Conservation (phyloP, 2,888 invertebrate genomes). For the Pseudeuparius sepicola region DNA sequence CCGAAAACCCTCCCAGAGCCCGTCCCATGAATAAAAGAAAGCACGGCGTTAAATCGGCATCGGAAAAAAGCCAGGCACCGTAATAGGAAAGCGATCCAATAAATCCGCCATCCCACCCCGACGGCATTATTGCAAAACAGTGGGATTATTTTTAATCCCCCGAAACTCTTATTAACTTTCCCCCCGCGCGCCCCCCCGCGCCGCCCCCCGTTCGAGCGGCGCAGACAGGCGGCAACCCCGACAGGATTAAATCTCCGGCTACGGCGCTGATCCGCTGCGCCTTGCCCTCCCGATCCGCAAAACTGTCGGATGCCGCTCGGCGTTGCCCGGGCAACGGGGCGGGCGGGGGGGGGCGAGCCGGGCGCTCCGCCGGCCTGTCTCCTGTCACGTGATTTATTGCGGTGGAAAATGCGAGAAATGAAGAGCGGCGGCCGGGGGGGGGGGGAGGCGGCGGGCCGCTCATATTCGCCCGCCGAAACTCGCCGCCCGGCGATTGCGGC, state of each 20-base stretch:
- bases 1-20: too few species aligned
- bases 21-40: too few species aligned
- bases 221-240: too few species aligned
- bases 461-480: constrained; percentile 12
- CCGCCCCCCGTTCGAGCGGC: too few species aligned
- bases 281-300: constrained; percentile 27
- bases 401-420: constrained; percentile 45
- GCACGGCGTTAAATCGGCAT: too few species aligned
- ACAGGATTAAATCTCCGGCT: constrained; percentile 42
- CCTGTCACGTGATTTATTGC: constrained; percentile 44
- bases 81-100: too few species aligned
- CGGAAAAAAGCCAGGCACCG: too few species aligned
- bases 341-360: constrained; percentile 41
- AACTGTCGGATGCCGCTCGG: constrained; percentile 43
- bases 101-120: too few species aligned
- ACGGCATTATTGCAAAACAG: constrained; percentile 42
- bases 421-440: too few species aligned
- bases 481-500: constrained; percentile 12
- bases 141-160: constrained; percentile 42
- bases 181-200: too few species aligned
- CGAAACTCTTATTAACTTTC: constrained; percentile 42
- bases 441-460: too few species aligned
- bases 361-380: constrained; percentile 42
- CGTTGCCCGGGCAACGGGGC: constrained; percentile 43
- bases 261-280: too few species aligned